Percentiles rank a stretch among this genome's conserved stretches.
phyloP scores from a whole-genome alignment of 1,140 invertebrate species.

The Bombus confusus region DNA sequence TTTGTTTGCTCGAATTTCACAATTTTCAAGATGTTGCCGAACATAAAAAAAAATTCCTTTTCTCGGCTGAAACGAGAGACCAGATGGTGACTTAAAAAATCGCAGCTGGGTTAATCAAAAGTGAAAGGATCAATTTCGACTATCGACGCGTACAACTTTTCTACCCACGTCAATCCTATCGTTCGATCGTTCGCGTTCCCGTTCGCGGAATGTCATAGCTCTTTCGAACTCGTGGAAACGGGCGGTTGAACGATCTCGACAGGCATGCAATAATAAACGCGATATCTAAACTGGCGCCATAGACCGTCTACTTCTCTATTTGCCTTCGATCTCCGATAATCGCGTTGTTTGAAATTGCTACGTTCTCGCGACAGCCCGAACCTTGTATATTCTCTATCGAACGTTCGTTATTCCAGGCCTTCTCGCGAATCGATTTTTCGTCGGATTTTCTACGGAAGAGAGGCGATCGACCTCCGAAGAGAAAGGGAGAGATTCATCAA shows the following conservation, averaged over 20 bases:
- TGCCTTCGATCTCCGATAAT: background rate
- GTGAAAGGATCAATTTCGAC: background rate
- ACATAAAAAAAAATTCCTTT: no score
- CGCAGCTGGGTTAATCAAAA: background rate
- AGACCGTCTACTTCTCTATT: constrained; percentile 4
- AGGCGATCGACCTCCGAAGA: constrained; percentile 49
- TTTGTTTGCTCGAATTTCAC: no score
- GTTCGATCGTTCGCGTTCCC: constrained; percentile 44
- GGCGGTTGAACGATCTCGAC: constrained; percentile 21
- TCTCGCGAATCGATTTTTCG: constrained; percentile 38
- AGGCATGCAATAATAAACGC: constrained; percentile 52
- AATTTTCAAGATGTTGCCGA: no score
- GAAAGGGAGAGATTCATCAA: constrained; percentile 58
- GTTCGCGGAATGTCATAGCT: constrained; percentile 46
- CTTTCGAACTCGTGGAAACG: background rate
- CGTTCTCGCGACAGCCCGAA: background rate
- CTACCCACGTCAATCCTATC: constrained; percentile 9
- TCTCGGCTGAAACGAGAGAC: no score
- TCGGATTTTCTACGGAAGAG: constrained; percentile 55
- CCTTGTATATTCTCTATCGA: background rate
- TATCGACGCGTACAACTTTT: background rate
- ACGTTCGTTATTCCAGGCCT: background rate
- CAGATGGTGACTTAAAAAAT: background rate
- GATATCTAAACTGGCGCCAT: constrained; percentile 49
- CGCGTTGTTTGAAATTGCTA: constrained; percentile 27